Evolutionary conservation across 2,797 vertebrate genomes (phyloP).

Genomic region (Smutsia gigantea): DNA sequence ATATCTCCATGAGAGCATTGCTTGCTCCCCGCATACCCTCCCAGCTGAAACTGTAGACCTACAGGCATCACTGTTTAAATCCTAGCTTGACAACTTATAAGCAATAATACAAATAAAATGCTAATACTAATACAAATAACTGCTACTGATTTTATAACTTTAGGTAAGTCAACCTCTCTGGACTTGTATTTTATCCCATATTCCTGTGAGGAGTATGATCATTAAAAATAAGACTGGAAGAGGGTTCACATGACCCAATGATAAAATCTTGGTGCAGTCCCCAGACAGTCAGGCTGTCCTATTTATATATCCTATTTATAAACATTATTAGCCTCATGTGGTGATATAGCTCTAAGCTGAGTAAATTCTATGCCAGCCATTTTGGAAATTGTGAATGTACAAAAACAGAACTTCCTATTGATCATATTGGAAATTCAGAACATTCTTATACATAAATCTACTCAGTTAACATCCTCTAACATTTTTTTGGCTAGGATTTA

Average conservation of each 20-base stretch:
- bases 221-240: neutral
- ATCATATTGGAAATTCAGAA: neutral
- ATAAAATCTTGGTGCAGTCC: neutral
- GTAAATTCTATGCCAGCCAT: neutral
- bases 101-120: neutral
- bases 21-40: neutral
- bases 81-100: neutral
- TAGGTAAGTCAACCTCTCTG: neutral
- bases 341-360: neutral
- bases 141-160: neutral
- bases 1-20: neutral
- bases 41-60: neutral
- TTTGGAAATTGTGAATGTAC: neutral
- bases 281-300: rapidly evolving
- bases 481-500: neutral
- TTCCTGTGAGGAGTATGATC: neutral
- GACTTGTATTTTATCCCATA: neutral
- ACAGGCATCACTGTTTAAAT: neutral
- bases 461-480: neutral
- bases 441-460: neutral
- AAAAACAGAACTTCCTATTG: neutral
- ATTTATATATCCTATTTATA: neutral
- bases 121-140: neutral
- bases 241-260: neutral
- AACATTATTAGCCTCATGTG: neutral